Evolutionary conservation across 2,888 invertebrate genomes (phyloP), one percentile per base, ranked within the genome.

Genomic region (Dasypolia templi): DNA sequence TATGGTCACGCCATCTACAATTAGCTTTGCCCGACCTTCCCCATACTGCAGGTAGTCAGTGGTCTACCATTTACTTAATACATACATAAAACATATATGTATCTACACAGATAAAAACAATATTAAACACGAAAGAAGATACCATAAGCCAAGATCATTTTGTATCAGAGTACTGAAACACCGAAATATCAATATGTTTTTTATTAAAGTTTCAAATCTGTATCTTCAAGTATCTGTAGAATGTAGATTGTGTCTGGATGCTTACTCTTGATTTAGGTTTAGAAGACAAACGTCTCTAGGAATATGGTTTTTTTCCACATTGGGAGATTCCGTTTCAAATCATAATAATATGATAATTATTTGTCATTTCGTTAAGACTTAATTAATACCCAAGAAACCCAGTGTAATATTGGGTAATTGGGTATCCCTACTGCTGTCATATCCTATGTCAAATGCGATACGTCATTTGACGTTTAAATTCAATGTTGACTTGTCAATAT

Each of bases 401-500:
- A n/a, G n/a, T n/a, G n/a, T n/a, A n/a, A n/a, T n/a, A n/a, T n/a
- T n/a, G n/a, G n/a, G n/a, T n/a, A n/a, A n/a, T n/a, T 6, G 5
- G 49, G 9, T 22, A n/a, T 46, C 67, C n/a, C 35, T 61, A 44
- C n/a, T 49, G 49, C 17, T 17, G 46, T 49, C 46, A 22, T 49
- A 14, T 46, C 7, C 17, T 9, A 5, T 19, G 26, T 53, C 7
- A 32, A 32, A n/a, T 35, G 11, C 5, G 9, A n/a, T 65, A 35
- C 35, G 3, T 35, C 35, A 6, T 35, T 65, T 66, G 42, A 42
- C 35, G 44, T 39, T 70, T 68, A 22, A 49, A 39, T 29, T 68
- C 26, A 49, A 39, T 29, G 42, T 67, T 72, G 63, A 49, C 14
- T 26, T n/a, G 49, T 65, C 39, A 42, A 19, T 70, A n/a, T 4